phyloP scores from a whole-genome alignment of 2,113 vertebrate genomes.

The Chlamydotis undulata region DNA sequence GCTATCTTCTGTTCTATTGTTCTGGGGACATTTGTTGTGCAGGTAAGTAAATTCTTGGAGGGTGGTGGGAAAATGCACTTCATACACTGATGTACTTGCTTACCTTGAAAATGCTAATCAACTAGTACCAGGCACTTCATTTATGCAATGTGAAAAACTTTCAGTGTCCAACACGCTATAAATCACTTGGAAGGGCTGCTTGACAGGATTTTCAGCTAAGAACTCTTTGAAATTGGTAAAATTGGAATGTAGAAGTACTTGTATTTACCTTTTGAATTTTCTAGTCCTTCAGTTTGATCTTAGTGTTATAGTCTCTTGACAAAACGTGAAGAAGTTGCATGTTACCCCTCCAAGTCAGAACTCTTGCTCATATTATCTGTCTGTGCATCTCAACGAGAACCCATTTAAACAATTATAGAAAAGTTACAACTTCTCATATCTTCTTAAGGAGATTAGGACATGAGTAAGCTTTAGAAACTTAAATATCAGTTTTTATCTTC shows the following conservation, averaged over 20 bases:
- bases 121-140: neutral
- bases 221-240: neutral
- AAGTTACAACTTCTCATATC: neutral
- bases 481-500: neutral
- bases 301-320: neutral
- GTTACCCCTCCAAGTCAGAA: neutral
- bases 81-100: neutral
- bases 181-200: neutral
- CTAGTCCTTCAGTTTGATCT: neutral
- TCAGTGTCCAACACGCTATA: neutral
- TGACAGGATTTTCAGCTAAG: neutral
- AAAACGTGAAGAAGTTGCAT: neutral
- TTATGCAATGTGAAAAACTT: neutral
- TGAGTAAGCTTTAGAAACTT: neutral
- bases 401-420: neutral
- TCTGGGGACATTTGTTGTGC: constrained; percentile 93
- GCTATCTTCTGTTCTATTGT: constrained; percentile 97
- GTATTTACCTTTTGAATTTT: neutral
- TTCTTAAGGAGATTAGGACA: neutral
- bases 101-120: neutral
- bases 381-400: neutral
- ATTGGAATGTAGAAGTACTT: neutral
- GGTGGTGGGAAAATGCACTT: neutral
- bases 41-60: constrained; percentile 77
- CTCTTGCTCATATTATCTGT: neutral